Base-by-base conservation (phyloP, 2,797 vertebrate species). In the Alosa sapidissima region DNA sequence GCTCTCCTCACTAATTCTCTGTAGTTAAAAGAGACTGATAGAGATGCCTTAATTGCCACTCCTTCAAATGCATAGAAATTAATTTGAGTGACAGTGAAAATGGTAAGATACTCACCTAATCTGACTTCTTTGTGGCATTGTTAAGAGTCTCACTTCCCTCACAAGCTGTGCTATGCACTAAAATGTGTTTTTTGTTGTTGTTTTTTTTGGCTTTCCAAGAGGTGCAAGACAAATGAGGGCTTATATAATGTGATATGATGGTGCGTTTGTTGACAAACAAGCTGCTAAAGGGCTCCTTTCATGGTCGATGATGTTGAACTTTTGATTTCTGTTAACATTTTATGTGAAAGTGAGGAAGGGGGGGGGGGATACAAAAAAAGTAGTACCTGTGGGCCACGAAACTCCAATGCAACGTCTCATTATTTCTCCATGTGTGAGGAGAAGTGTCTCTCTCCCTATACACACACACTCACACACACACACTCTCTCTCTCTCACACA, bases 321-420 rank as follows among this genome's bases (percentile, higher is more conserved):
- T 48, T 81, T 78, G n/a, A 81, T 21, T 41, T 49, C 54, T 83
- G 83, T 82, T 62, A 84, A 55, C 36, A 41, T 49, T 21, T 36
- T 24, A 81, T 62, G 36, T 33, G n/a, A n/a, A n/a, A n/a, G n/a
- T n/a, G n/a, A n/a, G n/a, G n/a, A n/a, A n/a, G n/a, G n/a, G n/a
- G n/a, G n/a, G n/a, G n/a, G n/a, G n/a, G n/a, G n/a, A n/a, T n/a
- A n/a, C n/a, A n/a, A n/a, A 41, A 33, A 33, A 33, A 36, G 3
- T 75, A 75, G 14, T 13, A 75, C 36, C 36, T 4, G 14, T 11
- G 16, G 36, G 28, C 36, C 6, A 51, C 1, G 58, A 24, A 21
- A 9, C n/a, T 62, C n/a, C 2, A 49, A 62, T 28, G 72, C 16
- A 52, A 6, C 24, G 68, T 81, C 82, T 87, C 78, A 81, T 85